Base-by-base conservation (phyloP, 2,888 invertebrate species). In the Agrotis puta region DNA sequence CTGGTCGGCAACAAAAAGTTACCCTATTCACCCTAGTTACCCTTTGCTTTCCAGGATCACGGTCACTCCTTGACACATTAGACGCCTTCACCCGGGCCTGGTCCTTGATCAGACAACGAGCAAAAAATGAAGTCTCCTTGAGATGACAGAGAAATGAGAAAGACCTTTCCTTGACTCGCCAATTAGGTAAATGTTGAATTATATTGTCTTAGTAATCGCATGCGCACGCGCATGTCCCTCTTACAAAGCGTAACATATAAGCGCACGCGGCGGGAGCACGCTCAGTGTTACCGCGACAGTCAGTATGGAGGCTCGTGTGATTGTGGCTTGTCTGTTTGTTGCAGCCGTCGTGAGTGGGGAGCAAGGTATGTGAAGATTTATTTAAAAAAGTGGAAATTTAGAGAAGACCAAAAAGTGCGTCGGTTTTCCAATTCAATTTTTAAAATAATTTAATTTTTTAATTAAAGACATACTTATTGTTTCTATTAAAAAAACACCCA, bases 191-290 rank as follows among this genome's bases (percentile, higher is more conserved):
- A 70, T 48, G 70, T 39, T 13, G 43, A 27, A 50, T 48, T 11
- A 50, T 59, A 64, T 47, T 50, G 56, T 65, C 20, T 75, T 56
- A 39, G 2, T 75, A 39, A 50, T n/a, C 74, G 79, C 56, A 24
- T 63, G 82, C 64, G 78, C 51, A n/a, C 63, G 81, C 78, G 82
- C 79, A 73, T n/a, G 54, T 62, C 79, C 74, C 64, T 57, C 63
- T 59, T 64, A 22, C 20, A 54, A 33, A 24, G 14, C 33, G 67
- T 77, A 61, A 67, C 67, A 65, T 82, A 79, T 82, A 79, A 79
- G 74, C 68, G 64, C 45, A 45, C 22, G 24, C 43, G 6, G 62
- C 20, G 20, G 9, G 14, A 47, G 11, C 11, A 1, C 9, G 54
- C 16, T 82, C 79, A 79, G 79, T 82, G 53, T 58, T 54, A 47